Evolutionary conservation across 2,888 invertebrate species (phyloP).

Genomic region (Hirtodrosophila histrioides): DNA sequence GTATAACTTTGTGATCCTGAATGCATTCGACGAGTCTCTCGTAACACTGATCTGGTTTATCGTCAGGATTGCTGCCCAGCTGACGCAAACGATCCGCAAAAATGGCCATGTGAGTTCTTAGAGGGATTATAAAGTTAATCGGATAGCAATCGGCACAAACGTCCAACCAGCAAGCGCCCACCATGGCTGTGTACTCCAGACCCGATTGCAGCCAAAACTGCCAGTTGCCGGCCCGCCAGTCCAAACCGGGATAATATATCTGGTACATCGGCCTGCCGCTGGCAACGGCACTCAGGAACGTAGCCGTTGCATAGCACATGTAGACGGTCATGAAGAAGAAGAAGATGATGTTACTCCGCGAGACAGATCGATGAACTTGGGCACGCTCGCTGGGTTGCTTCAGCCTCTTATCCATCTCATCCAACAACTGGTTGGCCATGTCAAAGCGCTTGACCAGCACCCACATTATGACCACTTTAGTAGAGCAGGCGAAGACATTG

Average conservation of each 20-base stretch:
- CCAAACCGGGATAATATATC: slow-evolving; percentile 68
- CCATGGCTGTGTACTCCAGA: slow-evolving; percentile 64
- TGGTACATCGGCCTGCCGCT: slow-evolving; percentile 70
- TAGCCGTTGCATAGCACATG: slow-evolving; percentile 39
- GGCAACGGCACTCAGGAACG: slow-evolving; percentile 42
- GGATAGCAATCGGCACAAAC: slow-evolving; percentile 69
- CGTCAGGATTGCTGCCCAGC: slow-evolving; percentile 52
- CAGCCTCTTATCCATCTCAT: slow-evolving; percentile 61
- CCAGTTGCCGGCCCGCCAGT: slow-evolving; percentile 60
- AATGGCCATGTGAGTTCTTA: slow-evolving; percentile 65
- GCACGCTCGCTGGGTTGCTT: slow-evolving; percentile 40
- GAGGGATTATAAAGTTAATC: slow-evolving; percentile 58
- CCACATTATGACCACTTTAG: slow-evolving; percentile 67
- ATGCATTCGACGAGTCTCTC: slow-evolving; percentile 64
- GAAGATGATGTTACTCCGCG: slow-evolving; percentile 56
- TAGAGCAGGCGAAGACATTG: slow-evolving; percentile 65
- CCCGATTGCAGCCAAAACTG: slow-evolving; percentile 57
- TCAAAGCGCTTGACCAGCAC: slow-evolving; percentile 54
- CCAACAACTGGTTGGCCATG: slow-evolving; percentile 52
- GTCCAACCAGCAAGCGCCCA: slow-evolving; percentile 67
- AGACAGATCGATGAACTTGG: slow-evolving; percentile 43
- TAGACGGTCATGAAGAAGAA: slow-evolving; percentile 56
- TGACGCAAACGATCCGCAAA: slow-evolving; percentile 60
- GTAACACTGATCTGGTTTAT: slow-evolving; percentile 46
- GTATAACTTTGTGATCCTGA: slow-evolving; percentile 64